These are phyloP conservation scores for Trichomycterus rosablanca DNA, from an alignment of 2,113 vertebrate species.

Conservation along the genomic window DNA sequence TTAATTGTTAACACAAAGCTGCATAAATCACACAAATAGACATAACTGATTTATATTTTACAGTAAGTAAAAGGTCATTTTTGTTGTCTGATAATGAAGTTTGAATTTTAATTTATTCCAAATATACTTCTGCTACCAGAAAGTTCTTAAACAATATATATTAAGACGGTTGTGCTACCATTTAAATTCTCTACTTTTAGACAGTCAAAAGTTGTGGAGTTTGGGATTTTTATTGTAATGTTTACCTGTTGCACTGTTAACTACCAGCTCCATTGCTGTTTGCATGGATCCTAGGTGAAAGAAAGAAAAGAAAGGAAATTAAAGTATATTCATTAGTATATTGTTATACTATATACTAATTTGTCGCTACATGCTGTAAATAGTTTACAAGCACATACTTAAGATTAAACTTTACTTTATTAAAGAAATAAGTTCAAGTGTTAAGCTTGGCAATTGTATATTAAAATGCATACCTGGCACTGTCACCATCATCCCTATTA, in stretches of 20 bases:
- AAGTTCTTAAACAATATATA: no score
- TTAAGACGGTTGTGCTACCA: no score
- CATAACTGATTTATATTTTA: no score
- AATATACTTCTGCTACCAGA: no score
- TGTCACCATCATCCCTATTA: not conserved
- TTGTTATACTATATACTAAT: not conserved
- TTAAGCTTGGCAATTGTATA: not conserved
- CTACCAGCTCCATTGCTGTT: not conserved
- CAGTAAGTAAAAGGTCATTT: no score
- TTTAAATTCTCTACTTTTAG: not conserved
- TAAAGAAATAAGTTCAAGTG: not conserved
- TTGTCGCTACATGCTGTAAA: not conserved
- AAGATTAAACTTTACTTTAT: no score
- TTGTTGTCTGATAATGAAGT: no score
- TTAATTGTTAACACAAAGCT: no score
- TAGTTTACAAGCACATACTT: not conserved
- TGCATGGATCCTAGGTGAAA: not conserved
- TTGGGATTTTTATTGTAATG: not conserved
- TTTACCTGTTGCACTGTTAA: not conserved
- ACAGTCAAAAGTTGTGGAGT: not conserved
- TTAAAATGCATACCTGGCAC: constrained; percentile 15
- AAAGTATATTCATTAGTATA: not conserved
- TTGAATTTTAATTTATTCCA: no score
- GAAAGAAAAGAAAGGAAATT: not conserved
- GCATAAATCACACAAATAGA: no score